Percentiles rank a stretch among this genome's conserved stretches.
Conservation (phyloP, 1,140 invertebrate species). For the Chionoecetes opilio region DNA sequence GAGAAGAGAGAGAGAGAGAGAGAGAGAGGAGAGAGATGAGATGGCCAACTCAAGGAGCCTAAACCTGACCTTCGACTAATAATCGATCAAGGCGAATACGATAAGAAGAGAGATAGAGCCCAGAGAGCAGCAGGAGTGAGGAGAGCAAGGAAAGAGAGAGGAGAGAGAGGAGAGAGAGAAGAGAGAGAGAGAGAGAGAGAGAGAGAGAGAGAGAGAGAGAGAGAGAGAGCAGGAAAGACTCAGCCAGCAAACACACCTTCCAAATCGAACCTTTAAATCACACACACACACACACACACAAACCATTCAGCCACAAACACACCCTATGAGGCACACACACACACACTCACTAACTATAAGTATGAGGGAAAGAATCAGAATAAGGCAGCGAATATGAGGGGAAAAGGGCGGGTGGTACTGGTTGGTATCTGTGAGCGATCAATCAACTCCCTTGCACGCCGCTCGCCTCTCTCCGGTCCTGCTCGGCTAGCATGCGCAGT, state of each 20-base stretch:
- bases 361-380: background rate
- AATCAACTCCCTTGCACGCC: background rate
- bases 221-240: background rate
- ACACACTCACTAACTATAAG: background rate
- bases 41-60: background rate
- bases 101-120: background rate
- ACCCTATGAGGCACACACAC: no score
- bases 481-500: background rate
- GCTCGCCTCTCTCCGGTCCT: background rate
- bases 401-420: background rate
- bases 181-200: background rate
- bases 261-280: no score
- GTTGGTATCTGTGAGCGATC: constrained; percentile 25
- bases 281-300: background rate
- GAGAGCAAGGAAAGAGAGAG: background rate
- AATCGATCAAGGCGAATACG: background rate
- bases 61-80: background rate
- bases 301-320: background rate
- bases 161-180: no score
- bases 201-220: background rate
- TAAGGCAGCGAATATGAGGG: background rate
- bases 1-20: background rate
- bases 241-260: background rate
- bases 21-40: constrained; percentile 2
- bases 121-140: background rate